Evolutionary conservation across 2,888 invertebrate genomes (phyloP).

Genomic region (Trachelus iudaicus): DNA sequence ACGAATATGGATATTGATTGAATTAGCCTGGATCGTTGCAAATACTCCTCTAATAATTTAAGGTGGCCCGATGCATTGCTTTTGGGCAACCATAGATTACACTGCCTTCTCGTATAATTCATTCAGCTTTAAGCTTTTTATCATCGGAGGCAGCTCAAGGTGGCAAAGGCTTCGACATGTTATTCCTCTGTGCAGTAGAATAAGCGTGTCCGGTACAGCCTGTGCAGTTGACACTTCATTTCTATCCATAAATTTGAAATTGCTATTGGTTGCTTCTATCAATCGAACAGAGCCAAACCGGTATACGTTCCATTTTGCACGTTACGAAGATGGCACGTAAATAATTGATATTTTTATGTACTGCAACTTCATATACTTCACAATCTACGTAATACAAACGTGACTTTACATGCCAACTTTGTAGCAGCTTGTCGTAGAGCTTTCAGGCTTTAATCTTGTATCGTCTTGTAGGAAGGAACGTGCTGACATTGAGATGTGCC

Average conservation of each 20-base stretch:
- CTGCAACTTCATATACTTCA: neutral
- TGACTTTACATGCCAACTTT: neutral
- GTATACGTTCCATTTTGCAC: neutral
- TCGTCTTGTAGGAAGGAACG: slow-evolving; percentile 17
- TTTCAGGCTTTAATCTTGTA: slow-evolving; percentile 20
- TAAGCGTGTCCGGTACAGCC: slow-evolving; percentile 3
- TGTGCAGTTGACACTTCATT: neutral
- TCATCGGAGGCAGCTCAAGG: slow-evolving; percentile 16
- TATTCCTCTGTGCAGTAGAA: slow-evolving; percentile 7
- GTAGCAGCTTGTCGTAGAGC: slow-evolving; percentile 9
- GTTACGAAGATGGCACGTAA: neutral
- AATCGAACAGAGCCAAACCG: neutral
- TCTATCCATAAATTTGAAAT: neutral
- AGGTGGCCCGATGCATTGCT: slow-evolving; percentile 20
- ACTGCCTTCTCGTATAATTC: slow-evolving; percentile 17
- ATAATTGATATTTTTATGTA: neutral
- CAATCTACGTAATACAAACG: neutral
- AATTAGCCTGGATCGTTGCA: slow-evolving; percentile 14
- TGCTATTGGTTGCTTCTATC: neutral
- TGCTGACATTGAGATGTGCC: slow-evolving; percentile 11
- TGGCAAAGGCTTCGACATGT: slow-evolving; percentile 17
- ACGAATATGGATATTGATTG: slow-evolving; percentile 13
- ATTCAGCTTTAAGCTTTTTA: slow-evolving; percentile 19
- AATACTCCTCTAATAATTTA: slow-evolving; percentile 10
- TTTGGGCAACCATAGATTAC: slow-evolving; percentile 19